Evolutionary conservation across 2,113 vertebrate genomes (phyloP).

Genomic region (Nymphicus hollandicus): DNA sequence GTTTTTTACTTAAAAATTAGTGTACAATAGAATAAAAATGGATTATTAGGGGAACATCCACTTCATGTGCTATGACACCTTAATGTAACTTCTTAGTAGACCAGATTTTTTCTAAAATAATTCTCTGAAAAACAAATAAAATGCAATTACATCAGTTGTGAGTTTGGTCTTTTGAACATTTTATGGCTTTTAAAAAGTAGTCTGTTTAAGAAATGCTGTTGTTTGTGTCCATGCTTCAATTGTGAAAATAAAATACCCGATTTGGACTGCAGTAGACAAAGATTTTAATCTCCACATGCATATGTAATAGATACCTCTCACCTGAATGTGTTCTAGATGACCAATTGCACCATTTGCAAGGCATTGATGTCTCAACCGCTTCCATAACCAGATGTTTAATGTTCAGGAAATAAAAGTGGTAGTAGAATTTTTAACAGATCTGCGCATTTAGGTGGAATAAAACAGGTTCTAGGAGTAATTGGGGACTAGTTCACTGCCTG

Average conservation of each 20-base stretch:
- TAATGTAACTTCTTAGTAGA: neutral
- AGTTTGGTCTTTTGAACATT: neutral
- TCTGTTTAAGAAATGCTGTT: neutral
- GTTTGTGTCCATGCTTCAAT: neutral
- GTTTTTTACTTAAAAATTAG: neutral
- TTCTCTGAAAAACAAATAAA: neutral
- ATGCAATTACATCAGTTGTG: accelerated
- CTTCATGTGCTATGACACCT: neutral
- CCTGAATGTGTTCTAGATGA: constrained; percentile 4
- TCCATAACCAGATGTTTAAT: constrained; percentile 54
- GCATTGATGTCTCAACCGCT: constrained; percentile 1
- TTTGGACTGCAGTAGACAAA: neutral
- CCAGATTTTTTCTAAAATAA: neutral
- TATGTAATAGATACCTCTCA: neutral
- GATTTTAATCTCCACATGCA: neutral
- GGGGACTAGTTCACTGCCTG: constrained; percentile 29
- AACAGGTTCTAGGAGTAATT: constrained; percentile 48
- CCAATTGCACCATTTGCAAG: constrained; percentile 10
- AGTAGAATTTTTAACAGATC: neutral
- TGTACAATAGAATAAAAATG: neutral
- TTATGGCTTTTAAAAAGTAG: neutral
- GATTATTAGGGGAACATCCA: neutral
- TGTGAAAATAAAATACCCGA: neutral
- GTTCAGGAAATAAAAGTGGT: constrained; percentile 4
- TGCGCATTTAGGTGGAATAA: constrained; percentile 43